These are phyloP conservation scores for Hydriomena furcata DNA, from an alignment of 2,888 invertebrate species.

Conservation along the genomic window DNA sequence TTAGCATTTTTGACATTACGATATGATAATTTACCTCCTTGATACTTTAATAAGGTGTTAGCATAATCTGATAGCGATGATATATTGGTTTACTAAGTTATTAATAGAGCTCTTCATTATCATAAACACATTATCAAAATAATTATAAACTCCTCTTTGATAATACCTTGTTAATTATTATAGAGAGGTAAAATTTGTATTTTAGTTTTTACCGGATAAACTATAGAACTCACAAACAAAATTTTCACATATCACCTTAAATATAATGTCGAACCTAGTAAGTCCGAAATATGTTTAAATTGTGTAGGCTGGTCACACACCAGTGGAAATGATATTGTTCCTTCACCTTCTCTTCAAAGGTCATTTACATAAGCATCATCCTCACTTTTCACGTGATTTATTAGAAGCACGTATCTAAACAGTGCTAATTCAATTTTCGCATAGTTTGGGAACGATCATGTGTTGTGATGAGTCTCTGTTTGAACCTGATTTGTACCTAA, in stretches of 20 bases:
- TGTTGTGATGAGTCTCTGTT: slow-evolving; percentile 3
- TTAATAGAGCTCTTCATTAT: slow-evolving; percentile 4
- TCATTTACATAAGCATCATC: background rate
- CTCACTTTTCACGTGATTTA: background rate
- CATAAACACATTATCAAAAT: too few species aligned
- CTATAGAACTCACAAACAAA: too few species aligned
- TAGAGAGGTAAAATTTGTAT: too few species aligned
- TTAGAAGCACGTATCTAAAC: background rate
- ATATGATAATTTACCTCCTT: background rate
- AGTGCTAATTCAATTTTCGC: background rate
- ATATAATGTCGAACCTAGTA: too few species aligned
- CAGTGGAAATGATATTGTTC: background rate
- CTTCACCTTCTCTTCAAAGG: background rate
- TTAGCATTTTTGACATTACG: background rate
- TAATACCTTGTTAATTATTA: too few species aligned
- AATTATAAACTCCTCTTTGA: too few species aligned
- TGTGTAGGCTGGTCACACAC: too few species aligned
- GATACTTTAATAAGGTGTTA: background rate
- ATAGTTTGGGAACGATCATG: background rate
- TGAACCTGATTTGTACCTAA: slow-evolving; percentile 1
- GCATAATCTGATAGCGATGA: slow-evolving; percentile 10
- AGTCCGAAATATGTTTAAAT: too few species aligned
- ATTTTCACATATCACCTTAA: too few species aligned
- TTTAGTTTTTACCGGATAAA: too few species aligned
- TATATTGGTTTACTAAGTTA: slow-evolving; percentile 12